These are phyloP conservation scores for Drosophila mauritiana DNA, from an alignment of 1,140 invertebrate genomes.

Conservation along the genomic window DNA sequence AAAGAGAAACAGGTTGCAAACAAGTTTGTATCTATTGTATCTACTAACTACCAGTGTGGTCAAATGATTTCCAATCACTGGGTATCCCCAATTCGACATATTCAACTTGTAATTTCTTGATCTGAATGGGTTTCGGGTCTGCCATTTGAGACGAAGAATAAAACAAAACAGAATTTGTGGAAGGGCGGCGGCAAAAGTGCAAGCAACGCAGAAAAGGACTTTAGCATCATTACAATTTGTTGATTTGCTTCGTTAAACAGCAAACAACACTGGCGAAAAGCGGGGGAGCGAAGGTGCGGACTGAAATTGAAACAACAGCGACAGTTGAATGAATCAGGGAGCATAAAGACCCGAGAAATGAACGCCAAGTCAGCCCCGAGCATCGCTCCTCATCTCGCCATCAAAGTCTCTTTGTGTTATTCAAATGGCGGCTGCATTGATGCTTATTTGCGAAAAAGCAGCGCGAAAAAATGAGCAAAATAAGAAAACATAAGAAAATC, in stretches of 20 bases:
- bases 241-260: conserved; percentile 83
- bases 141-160: conserved; percentile 9
- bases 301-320: conserved; percentile 64
- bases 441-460: conserved; percentile 29
- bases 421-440: conserved; percentile 66
- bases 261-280: conserved; percentile 64
- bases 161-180: conserved; percentile 18
- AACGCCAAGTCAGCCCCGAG: conserved; percentile 35
- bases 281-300: conserved; percentile 24
- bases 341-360: conserved; percentile 48
- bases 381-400: conserved; percentile 22
- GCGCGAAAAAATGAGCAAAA: conserved; percentile 45
- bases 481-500: conserved; percentile 42
- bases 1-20: too few species aligned
- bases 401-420: conserved; percentile 42
- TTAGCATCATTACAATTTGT: conserved; percentile 81
- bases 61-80: too few species aligned
- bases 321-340: conserved; percentile 63
- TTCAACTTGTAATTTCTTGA: conserved; percentile 17
- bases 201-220: conserved; percentile 71
- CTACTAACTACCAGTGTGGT: too few species aligned
- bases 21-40: too few species aligned
- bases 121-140: conserved; percentile 33
- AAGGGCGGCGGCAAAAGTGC: conserved; percentile 57
- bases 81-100: conserved; percentile 6